Evolutionary conservation across 2,888 invertebrate genomes (phyloP).

Genomic region (Amitus sp.): DNA sequence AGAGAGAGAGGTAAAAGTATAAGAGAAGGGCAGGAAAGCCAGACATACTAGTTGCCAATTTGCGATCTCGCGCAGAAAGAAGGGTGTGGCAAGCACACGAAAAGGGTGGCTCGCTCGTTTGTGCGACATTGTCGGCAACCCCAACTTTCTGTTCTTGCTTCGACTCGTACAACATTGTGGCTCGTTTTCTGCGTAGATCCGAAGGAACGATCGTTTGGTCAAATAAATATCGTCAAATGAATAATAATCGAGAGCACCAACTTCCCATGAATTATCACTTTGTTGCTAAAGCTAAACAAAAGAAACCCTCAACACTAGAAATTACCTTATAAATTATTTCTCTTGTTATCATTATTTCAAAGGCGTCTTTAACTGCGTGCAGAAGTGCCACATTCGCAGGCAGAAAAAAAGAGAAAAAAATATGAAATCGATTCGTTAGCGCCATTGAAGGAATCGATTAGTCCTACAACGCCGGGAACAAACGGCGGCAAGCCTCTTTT

Average conservation of each 20-base stretch:
- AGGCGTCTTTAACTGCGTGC: neutral
- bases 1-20: neutral
- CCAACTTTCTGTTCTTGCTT: slow-evolving; percentile 25
- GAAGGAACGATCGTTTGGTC: slow-evolving; percentile 1
- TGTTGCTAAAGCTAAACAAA: neutral
- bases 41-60: slow-evolving; percentile 51
- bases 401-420: slow-evolving; percentile 1
- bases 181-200: neutral
- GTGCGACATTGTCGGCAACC: slow-evolving; percentile 58
- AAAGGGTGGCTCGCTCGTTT: slow-evolving; percentile 57
- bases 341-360: neutral
- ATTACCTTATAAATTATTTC: neutral
- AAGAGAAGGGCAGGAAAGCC: slow-evolving; percentile 13
- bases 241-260: neutral
- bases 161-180: neutral
- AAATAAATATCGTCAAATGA: slow-evolving; percentile 2
- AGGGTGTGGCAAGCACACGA: slow-evolving; percentile 58
- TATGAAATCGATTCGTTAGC: slow-evolving; percentile 9
- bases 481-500: slow-evolving; percentile 10
- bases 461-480: slow-evolving; percentile 3
- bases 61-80: slow-evolving; percentile 55
- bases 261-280: neutral
- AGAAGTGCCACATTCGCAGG: neutral
- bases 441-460: slow-evolving; percentile 8
- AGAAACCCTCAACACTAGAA: too few species aligned